Percentiles rank a stretch among this genome's conserved stretches.
phyloP scores from a whole-genome alignment of 2,113 vertebrate species.

The Amazona guildingii region DNA sequence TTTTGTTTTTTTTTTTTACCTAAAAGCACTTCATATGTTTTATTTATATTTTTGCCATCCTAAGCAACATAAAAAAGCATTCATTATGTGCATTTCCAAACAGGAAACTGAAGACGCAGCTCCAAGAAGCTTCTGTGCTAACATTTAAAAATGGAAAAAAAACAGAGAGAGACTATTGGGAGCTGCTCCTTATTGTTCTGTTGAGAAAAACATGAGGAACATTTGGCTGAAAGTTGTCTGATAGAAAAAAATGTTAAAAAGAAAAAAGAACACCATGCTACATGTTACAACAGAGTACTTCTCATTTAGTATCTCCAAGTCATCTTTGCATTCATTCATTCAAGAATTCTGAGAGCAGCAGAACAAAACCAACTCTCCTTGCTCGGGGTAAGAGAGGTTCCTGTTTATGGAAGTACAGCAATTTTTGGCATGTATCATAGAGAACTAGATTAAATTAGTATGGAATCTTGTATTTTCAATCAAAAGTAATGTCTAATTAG shows the following conservation, averaged over 20 bases:
- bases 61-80: neutral
- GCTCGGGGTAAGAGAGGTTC: neutral
- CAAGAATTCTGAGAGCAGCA: neutral
- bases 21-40: constrained; percentile 22
- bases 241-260: neutral
- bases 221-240: neutral
- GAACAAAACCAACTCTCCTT: neutral
- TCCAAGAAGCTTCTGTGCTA: neutral
- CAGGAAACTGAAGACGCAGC: neutral
- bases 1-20: neutral
- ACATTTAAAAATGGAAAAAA: constrained; percentile 3
- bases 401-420: neutral
- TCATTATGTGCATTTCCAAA: constrained; percentile 37
- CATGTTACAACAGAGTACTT: neutral
- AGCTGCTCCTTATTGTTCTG: neutral
- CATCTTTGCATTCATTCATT: neutral
- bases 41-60: constrained; percentile 38
- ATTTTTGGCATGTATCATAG: neutral
- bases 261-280: neutral
- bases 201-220: neutral
- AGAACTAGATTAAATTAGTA: neutral
- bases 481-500: neutral
- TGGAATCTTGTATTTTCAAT: neutral
- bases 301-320: neutral
- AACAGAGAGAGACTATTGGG: neutral